A percentile compares a stretch with the other conserved stretches of the same genome.
phyloP scores from a whole-genome alignment of 2,113 vertebrate genomes.

The Ranitomeya variabilis region DNA sequence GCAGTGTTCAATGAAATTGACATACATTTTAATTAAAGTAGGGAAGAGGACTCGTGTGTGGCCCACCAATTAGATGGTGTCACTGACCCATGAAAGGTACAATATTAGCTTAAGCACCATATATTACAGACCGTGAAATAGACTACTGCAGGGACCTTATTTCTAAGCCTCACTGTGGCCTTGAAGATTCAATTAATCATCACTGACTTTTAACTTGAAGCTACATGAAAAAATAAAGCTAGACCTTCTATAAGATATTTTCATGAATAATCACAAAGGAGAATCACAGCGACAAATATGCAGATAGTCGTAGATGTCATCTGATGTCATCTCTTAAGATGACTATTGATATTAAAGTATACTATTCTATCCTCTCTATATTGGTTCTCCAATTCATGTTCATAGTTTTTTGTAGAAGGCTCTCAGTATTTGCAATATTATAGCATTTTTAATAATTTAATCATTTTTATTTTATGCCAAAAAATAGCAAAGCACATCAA shows the following conservation, averaged over 20 bases:
- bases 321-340: background rate
- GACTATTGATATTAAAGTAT: background rate
- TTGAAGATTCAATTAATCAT: constrained; percentile 59
- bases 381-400: too few species aligned
- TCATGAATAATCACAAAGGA: background rate
- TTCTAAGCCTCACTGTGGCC: constrained; percentile 36
- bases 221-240: background rate
- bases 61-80: constrained; percentile 53
- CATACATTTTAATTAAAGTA: constrained; percentile 60
- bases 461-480: too few species aligned
- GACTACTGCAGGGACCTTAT: constrained; percentile 53
- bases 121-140: constrained; percentile 58
- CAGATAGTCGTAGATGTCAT: background rate
- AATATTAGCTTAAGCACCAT: constrained; percentile 58
- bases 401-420: too few species aligned
- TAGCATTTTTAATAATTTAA: too few species aligned
- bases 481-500: too few species aligned
- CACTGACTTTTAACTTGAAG: constrained; percentile 49
- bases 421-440: too few species aligned
- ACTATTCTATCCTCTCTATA: too few species aligned
- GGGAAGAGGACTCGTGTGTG: constrained; percentile 47
- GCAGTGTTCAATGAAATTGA: constrained; percentile 56
- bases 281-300: background rate
- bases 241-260: background rate
- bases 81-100: constrained; percentile 58